Evolutionary conservation across 2,888 invertebrate genomes (phyloP).

Genomic region (Synergus laeviventris): DNA sequence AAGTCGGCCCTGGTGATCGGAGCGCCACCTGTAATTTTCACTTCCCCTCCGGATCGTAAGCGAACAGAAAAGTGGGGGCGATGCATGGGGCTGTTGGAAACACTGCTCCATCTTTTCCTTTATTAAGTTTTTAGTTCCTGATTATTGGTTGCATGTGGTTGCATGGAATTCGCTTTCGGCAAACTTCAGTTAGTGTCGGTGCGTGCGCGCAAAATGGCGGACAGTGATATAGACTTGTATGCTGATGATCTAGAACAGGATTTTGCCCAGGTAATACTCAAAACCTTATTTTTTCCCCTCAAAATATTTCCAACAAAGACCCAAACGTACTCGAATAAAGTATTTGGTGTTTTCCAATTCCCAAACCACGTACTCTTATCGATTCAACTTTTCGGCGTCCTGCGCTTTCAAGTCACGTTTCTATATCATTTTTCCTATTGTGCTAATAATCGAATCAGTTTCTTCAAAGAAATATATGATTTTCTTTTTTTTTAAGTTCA

Average conservation of each 20-base stretch:
- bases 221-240: slow-evolving; percentile 98
- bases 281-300: neutral
- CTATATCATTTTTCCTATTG: neutral
- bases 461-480: neutral
- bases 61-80: too few species aligned
- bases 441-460: neutral
- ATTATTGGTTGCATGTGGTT: neutral
- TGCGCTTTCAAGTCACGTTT: slow-evolving; percentile 12
- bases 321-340: neutral
- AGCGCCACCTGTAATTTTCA: too few species aligned
- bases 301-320: neutral
- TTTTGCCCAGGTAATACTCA: slow-evolving; percentile 85
- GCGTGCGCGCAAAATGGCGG: slow-evolving; percentile 87
- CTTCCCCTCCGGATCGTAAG: too few species aligned
- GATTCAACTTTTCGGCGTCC: slow-evolving; percentile 4
- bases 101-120: too few species aligned
- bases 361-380: neutral
- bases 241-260: slow-evolving; percentile 97
- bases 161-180: neutral
- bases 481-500: neutral
- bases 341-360: neutral
- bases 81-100: too few species aligned
- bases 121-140: neutral
- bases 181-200: slow-evolving; percentile 64
- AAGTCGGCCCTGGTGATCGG: too few species aligned